Evolutionary conservation across 2,888 invertebrate genomes (phyloP).

Genomic region (Iphiclides podalirius): DNA sequence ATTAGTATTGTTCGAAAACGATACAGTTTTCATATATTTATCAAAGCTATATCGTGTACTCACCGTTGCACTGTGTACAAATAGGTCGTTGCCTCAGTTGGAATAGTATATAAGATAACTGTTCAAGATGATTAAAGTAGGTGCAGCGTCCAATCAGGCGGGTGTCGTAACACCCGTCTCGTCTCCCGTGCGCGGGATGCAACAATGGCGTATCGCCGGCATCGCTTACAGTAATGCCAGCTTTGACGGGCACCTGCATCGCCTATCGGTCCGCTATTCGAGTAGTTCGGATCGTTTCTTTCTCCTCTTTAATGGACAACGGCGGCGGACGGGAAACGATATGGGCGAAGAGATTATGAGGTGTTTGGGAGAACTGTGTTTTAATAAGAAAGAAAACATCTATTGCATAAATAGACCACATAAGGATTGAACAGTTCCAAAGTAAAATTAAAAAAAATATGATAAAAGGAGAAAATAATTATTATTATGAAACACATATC

Average conservation of each 20-base stretch:
- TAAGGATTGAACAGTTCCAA: no score
- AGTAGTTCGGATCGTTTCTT: slow-evolving; percentile 16
- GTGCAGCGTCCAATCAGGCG: slow-evolving; percentile 2
- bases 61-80: no score
- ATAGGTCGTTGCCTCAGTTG: no score
- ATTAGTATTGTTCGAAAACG: no score
- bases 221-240: slow-evolving; percentile 28
- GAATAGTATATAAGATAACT: slow-evolving; percentile 11
- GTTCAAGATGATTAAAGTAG: slow-evolving; percentile 17
- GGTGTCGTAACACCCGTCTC: slow-evolving; percentile 17
- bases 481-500: no score
- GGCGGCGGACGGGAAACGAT: slow-evolving; percentile 2
- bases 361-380: no score
- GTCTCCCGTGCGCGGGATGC: slow-evolving; percentile 2
- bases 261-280: slow-evolving; percentile 26
- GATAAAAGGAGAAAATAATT: no score
- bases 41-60: no score
- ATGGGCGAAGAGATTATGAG: slow-evolving; percentile 3
- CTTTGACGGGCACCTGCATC: slow-evolving; percentile 29
- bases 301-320: slow-evolving; percentile 14
- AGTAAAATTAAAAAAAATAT: no score
- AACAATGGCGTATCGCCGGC: slow-evolving; percentile 23
- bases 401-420: no score
- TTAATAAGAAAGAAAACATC: no score
- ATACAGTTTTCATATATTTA: no score